Conservation (phyloP, 1,140 invertebrate species). For the Galleria mellonella region DNA sequence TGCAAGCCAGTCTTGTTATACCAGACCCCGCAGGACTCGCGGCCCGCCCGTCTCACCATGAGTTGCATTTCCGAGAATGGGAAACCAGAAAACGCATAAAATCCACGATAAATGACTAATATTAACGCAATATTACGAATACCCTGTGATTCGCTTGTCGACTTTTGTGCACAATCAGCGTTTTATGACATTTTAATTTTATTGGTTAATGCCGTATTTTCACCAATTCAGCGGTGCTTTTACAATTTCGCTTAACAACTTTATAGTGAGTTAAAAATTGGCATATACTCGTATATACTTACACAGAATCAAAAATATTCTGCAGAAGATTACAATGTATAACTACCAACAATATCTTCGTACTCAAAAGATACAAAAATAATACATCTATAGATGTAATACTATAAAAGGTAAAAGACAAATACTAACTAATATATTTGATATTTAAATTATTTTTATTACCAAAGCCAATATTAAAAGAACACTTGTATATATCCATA, state of each 20-base stretch:
- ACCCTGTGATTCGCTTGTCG: constrained; percentile 24
- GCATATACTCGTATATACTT: not conserved
- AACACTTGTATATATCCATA: too few relatives aligned
- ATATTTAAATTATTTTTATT: too few relatives aligned
- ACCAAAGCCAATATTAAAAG: too few relatives aligned
- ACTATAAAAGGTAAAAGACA: too few relatives aligned
- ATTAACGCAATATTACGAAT: constrained; percentile 44
- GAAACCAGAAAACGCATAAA: constrained; percentile 33
- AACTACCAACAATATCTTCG: too few relatives aligned
- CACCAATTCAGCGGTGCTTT: constrained; percentile 11
- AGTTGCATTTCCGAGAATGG: constrained; percentile 33
- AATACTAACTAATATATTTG: too few relatives aligned
- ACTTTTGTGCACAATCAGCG: constrained; percentile 21
- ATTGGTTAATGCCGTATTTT: constrained; percentile 39
- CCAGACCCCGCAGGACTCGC: constrained; percentile 12
- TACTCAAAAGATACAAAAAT: too few relatives aligned
- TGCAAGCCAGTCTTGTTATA: constrained; percentile 42
- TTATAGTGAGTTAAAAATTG: constrained; percentile 19
- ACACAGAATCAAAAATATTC: too few relatives aligned
- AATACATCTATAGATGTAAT: too few relatives aligned
- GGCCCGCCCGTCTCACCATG: constrained; percentile 27
- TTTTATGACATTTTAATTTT: constrained; percentile 55
- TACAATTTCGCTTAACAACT: constrained; percentile 33
- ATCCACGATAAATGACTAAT: constrained; percentile 42
- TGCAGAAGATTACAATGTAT: too few relatives aligned